A percentile compares a stretch with the other conserved stretches of the same genome.
Evolutionary conservation across 2,797 vertebrate genomes (phyloP).

Genomic region (Hylomyscus alleni): DNA sequence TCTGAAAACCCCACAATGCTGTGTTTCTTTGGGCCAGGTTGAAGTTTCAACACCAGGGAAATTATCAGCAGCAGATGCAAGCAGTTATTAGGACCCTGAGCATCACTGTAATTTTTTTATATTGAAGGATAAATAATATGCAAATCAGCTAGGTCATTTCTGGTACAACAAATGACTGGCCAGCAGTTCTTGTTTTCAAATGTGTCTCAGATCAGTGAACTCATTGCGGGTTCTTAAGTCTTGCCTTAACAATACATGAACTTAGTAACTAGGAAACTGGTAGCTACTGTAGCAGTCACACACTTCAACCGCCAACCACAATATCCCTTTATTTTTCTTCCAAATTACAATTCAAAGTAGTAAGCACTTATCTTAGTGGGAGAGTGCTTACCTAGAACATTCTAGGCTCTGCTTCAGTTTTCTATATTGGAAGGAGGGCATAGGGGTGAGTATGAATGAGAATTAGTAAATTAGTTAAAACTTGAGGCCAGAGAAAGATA

Average conservation of each 20-base stretch:
- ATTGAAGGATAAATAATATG: conserved; percentile 41
- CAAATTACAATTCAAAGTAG: not conserved
- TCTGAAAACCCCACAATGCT: conserved; percentile 12
- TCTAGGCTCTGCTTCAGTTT: not conserved
- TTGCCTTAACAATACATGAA: not conserved
- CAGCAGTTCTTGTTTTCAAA: not conserved
- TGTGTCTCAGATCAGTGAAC: not conserved
- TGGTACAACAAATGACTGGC: not conserved
- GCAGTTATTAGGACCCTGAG: not conserved
- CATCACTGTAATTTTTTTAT: not conserved
- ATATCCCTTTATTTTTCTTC: not conserved
- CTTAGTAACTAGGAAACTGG: conserved; percentile 3
- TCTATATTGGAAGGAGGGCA: rapidly evolving
- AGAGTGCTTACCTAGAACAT: not conserved
- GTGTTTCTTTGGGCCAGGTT: conserved; percentile 28
- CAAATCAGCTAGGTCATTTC: not conserved
- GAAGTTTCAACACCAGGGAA: conserved; percentile 47
- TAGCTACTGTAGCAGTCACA: not conserved
- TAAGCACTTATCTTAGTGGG: not conserved
- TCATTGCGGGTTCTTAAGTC: not conserved
- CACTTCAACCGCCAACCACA: not conserved
- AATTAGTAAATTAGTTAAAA: not conserved
- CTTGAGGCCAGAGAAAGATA: not conserved
- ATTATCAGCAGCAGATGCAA: not conserved
- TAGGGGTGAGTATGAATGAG: not conserved